Evolutionary conservation across 1,140 invertebrate genomes (phyloP).

Genomic region (Zaprionus davidi): DNA sequence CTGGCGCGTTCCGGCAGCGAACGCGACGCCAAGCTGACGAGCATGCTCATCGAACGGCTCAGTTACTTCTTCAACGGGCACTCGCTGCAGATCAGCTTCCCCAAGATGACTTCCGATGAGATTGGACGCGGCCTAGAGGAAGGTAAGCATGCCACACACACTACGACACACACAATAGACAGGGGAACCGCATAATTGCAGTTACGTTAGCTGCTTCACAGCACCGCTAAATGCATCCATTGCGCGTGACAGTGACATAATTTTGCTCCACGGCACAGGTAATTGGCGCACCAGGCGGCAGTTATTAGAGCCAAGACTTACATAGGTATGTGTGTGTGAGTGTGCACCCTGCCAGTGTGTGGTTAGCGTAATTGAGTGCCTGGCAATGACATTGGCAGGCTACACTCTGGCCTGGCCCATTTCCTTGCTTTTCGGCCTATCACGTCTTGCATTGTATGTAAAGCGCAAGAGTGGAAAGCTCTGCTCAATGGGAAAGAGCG

Average conservation of each 20-base stretch:
- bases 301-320: conserved; percentile 66
- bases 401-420: conserved; percentile 48
- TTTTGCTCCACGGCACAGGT: conserved; percentile 50
- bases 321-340: not conserved
- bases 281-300: conserved; percentile 49
- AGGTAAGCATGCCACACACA: conserved; percentile 85
- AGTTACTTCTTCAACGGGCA: conserved; percentile 90
- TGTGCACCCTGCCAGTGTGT: conserved; percentile 1
- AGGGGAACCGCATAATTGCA: conserved; percentile 47
- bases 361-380: conserved; percentile 38
- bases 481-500: conserved; percentile 64
- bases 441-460: conserved; percentile 64
- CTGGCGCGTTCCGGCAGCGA: conserved; percentile 87
- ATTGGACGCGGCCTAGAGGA: conserved; percentile 89
- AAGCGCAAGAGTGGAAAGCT: conserved; percentile 35
- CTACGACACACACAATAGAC: conserved; percentile 24
- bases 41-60: conserved; percentile 89
- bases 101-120: conserved; percentile 88
- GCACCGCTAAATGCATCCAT: conserved; percentile 69
- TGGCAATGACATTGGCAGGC: conserved; percentile 68
- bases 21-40: conserved; percentile 88
- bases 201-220: conserved; percentile 57
- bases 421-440: conserved; percentile 47
- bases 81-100: conserved; percentile 90
- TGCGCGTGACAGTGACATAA: conserved; percentile 82